These are phyloP conservation scores for Saxidomus purpurata DNA, from an alignment of 1,140 invertebrate species.

Conservation along the genomic window DNA sequence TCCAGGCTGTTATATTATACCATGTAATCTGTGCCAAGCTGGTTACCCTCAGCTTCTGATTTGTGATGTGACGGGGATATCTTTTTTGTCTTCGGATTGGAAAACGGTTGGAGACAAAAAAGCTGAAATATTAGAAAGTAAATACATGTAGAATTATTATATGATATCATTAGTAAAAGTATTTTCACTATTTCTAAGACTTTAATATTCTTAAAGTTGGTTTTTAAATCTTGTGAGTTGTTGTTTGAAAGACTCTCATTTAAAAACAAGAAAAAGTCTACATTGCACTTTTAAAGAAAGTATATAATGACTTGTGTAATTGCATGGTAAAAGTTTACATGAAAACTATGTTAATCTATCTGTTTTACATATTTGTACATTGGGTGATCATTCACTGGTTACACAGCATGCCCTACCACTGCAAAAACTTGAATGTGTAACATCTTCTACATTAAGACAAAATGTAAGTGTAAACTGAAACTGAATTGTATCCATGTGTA, in stretches of 20 bases:
- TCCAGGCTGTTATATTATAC: not conserved
- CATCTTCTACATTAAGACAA: no score
- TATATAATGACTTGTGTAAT: no score
- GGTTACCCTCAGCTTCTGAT: constrained; percentile 34
- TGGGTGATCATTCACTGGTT: not conserved
- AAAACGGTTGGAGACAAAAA: constrained; percentile 62
- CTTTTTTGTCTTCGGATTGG: constrained; percentile 65
- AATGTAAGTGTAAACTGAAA: no score
- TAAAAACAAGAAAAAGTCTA: no score
- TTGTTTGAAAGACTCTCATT: no score
- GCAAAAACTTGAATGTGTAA: not conserved
- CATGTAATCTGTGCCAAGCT: constrained; percentile 3
- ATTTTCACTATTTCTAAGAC: no score
- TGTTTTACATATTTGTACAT: not conserved
- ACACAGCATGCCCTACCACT: not conserved
- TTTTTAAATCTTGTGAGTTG: no score
- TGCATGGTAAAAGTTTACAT: no score
- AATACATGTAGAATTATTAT: no score
- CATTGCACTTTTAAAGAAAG: not conserved
- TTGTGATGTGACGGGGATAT: constrained; percentile 40
- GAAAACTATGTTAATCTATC: no score
- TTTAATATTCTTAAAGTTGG: no score
- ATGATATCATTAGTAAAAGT: not conserved
- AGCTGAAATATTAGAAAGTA: constrained; percentile 39
- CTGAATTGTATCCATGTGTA: no score